Evolutionary conservation across 2,797 vertebrate genomes (phyloP), one percentile per base, ranked within the genome.

Genomic region (Typhlichthys subterraneus): DNA sequence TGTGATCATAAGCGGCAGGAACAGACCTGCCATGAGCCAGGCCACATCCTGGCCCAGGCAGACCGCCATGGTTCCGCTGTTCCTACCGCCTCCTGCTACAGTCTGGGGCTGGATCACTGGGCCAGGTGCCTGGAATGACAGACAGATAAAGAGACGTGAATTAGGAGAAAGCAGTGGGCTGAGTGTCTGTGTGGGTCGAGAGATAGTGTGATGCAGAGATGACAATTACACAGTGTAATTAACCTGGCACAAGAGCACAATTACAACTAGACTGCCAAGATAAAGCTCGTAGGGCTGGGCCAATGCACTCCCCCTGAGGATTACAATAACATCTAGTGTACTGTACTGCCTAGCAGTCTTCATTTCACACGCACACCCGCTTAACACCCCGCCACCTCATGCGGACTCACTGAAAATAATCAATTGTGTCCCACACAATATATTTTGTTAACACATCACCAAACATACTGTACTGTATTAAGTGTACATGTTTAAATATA

Each of bases 1-100:
- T 57, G 83, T 85, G 59, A 93, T 88, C 65, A 94, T 78, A 65
- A 95, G 81, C 45, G 92, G 90, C 69, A 94, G 86, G 75, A 91
- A 75, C 70, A 97, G 88, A 74, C 91, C 73, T 6, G 56, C 89
- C 67, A 93, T 80, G 86, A 95, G 91, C 79, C 91, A 77, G 48
- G 50, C 82, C 57, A 93, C 86, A 81, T 93, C 93, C 71, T 89
- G 88, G 65, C 64, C 71, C 88, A 76, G 83, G 89, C 83, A 91
- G 83, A 63, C 50, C 67, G 74, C 91, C 95, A 95, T 95, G 91
- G 85, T 19, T 10, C 92, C 89, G 76, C 77, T 58, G 53, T 72
- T 60, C 72, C 59, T 69, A 48, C 47, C 50, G 53, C 61, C 50
- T 75, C 63, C 57, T 65, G 63, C 65, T 82, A 71, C 75, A 67